Base-by-base conservation (phyloP, 1,140 invertebrate species). In the Geopemphigus sp. region DNA sequence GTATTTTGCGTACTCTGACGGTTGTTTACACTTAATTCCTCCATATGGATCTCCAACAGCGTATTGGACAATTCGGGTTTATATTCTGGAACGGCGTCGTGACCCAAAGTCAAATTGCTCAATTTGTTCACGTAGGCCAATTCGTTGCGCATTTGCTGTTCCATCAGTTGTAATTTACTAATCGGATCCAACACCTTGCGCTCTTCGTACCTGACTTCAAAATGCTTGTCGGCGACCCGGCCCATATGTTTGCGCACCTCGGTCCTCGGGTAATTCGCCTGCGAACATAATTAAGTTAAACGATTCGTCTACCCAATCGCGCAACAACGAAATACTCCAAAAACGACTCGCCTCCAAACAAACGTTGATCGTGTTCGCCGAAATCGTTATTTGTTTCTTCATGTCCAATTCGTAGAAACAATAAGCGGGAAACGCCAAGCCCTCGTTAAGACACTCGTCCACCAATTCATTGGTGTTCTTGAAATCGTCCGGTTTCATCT, bases 261-360 rank as follows among this genome's bases (percentile, higher is more conserved):
- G 0, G 4, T 12, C n/a, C 74, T 78, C 19, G 74, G 74, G 50
- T 78, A 78, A n/a, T 61, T 78, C 10, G 74, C 74, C 74, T 78
- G 10, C 1, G 19, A 78, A 47, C 47, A 50, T 56, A 59, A 22
- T 17, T 39, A 17, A 26, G 22, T 74, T 57, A 22, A 24, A 68
- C 50, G 12, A 39, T n/a, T 32, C 32, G 5, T 61, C 17, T 29
- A 15, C 29, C 0, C 3, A 39, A 45, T 1, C 11, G 12, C 10
- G 15, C 2, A 32, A 29, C n/a, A n/a, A 12, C 1, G 10, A 32
- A 8, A 15, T 8, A 3, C 19, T 72, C 4, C 4, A 26, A 10
- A 32, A 6, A 64, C 0, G 1, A 53, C 39, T 78, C n/a, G 61
- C 74, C 50, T 78, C 74, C 24, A 78, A 63, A 3, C 74, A 78